phyloP scores from a whole-genome alignment of 2,113 vertebrate genomes.

The Indicator maculatus region DNA sequence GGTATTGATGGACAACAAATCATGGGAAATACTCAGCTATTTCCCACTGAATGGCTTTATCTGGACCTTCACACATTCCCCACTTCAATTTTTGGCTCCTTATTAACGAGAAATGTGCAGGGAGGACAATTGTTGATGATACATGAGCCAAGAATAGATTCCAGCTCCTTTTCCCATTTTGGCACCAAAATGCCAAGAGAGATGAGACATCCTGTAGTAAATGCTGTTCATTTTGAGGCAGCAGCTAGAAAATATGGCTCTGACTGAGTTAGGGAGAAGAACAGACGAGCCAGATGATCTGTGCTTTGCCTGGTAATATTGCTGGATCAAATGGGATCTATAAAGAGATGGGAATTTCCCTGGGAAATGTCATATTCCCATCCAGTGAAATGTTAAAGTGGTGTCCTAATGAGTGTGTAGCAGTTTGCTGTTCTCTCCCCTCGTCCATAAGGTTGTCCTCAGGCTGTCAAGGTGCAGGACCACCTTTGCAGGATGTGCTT shows the following conservation, averaged over 20 bases:
- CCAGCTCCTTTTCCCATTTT: constrained; percentile 28
- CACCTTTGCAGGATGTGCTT: neutral
- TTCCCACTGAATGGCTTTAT: neutral
- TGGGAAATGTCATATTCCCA: neutral
- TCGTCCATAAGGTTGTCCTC: neutral
- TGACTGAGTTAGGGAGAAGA: neutral
- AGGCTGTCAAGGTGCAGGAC: neutral
- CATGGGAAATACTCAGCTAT: neutral
- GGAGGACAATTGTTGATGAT: neutral
- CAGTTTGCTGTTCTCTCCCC: neutral
- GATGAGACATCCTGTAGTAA: constrained; percentile 33
- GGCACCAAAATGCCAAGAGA: constrained; percentile 6
- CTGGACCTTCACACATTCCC: neutral
- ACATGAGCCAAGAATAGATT: constrained; percentile 25
- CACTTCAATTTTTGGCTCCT: neutral
- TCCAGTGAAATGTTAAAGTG: neutral
- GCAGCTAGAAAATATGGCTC: neutral
- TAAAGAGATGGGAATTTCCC: neutral
- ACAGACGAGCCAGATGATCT: neutral
- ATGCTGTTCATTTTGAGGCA: constrained; percentile 12
- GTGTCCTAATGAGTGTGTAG: neutral
- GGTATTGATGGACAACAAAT: neutral
- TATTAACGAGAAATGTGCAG: neutral
- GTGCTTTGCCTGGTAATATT: neutral
- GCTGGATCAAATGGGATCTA: neutral